Evolutionary conservation across 92 coral and sea anemone species (phyloP).

Genomic region (Porites cylindrica): DNA sequence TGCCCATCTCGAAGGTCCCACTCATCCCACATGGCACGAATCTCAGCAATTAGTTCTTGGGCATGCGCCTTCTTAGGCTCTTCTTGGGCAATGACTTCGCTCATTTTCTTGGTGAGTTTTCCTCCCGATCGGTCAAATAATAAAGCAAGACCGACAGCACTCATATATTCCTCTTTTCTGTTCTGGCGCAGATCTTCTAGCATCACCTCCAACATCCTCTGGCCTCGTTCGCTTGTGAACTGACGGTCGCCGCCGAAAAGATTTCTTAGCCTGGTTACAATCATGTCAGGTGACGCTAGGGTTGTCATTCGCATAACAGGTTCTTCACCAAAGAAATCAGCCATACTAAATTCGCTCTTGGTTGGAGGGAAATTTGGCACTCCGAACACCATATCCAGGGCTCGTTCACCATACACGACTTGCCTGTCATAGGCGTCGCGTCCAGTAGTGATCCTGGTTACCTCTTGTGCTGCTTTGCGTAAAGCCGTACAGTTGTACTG

Average conservation of each 20-base stretch:
- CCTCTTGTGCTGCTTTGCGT: slow-evolving; percentile 60
- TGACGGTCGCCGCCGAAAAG: not conserved
- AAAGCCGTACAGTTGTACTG: slow-evolving; percentile 67
- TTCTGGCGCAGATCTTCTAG: not conserved
- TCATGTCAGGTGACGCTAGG: slow-evolving; percentile 53
- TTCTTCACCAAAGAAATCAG: slow-evolving; percentile 77
- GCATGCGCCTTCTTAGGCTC: not conserved
- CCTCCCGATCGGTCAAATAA: not conserved
- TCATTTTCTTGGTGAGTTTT: not conserved
- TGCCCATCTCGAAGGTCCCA: slow-evolving; percentile 73
- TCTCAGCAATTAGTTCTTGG: slow-evolving; percentile 6
- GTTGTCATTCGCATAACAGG: slow-evolving; percentile 81
- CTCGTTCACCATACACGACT: slow-evolving; percentile 73
- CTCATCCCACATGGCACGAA: slow-evolving; percentile 81
- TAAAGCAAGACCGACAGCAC: slow-evolving; percentile 65
- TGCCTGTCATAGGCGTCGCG: slow-evolving; percentile 69
- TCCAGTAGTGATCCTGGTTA: slow-evolving; percentile 75
- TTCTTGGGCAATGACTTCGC: not conserved
- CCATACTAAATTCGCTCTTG: slow-evolving; percentile 74
- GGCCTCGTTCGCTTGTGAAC: not conserved
- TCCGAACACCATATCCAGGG: slow-evolving; percentile 77
- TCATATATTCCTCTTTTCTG: slow-evolving; percentile 55
- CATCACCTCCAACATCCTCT: not conserved
- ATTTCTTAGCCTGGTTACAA: not conserved
- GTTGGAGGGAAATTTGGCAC: slow-evolving; percentile 56